Evolutionary conservation across 2,797 vertebrate species (phyloP).

Genomic region (Smutsia temminckii): DNA sequence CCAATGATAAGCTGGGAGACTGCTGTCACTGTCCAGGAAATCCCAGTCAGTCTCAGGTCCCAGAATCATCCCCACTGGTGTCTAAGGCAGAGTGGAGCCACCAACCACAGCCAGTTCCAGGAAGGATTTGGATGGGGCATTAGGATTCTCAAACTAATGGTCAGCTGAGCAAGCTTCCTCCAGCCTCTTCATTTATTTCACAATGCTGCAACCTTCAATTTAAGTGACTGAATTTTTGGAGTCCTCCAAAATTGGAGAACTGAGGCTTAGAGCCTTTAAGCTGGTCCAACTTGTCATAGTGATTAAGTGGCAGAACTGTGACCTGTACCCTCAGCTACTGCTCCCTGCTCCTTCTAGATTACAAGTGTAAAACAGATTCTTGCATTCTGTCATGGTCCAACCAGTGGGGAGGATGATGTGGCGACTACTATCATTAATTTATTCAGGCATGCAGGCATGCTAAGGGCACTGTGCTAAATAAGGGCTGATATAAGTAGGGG

Average conservation of each 20-base stretch:
- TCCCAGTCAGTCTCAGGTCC: not conserved
- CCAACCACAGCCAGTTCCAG: not conserved
- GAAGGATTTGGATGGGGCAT: not conserved
- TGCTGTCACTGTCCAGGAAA: not conserved
- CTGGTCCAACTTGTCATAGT: not conserved
- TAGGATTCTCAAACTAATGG: not conserved
- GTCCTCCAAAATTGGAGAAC: not conserved
- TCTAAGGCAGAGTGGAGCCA: not conserved
- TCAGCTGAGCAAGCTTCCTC: not conserved
- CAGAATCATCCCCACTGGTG: not conserved
- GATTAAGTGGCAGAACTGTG: not conserved
- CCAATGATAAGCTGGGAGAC: not conserved
- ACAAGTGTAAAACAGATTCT: not conserved
- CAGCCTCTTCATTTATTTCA: not conserved
- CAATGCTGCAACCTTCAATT: not conserved
- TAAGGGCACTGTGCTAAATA: not conserved
- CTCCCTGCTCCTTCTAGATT: not conserved
- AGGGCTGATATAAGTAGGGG: too few species aligned
- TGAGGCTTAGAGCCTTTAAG: not conserved
- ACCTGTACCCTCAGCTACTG: not conserved
- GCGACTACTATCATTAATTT: not conserved
- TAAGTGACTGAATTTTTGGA: not conserved
- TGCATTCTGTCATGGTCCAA: not conserved
- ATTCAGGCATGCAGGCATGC: fast-evolving
- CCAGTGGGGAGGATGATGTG: not conserved